Evolutionary conservation across 2,113 vertebrate genomes (phyloP).

Genomic region (Caloenas nicobarica): DNA sequence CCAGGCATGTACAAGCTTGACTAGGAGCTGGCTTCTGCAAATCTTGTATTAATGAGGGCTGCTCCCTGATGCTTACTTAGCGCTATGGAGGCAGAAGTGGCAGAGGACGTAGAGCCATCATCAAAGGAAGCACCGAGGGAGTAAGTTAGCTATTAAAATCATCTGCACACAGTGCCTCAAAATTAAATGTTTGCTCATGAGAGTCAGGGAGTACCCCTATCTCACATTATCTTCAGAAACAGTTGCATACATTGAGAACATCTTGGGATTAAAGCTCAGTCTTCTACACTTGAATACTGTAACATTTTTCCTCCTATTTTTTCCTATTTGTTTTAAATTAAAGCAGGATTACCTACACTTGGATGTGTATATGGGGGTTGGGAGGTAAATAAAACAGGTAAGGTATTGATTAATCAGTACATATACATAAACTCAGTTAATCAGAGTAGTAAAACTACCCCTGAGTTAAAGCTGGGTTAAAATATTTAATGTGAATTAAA

Average conservation of each 20-base stretch:
- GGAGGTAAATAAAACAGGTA: not conserved
- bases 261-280: not conserved
- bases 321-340: not conserved
- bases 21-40: not conserved
- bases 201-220: not conserved
- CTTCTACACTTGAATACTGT: not conserved
- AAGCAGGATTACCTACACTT: not conserved
- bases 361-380: not conserved
- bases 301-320: not conserved
- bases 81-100: not conserved
- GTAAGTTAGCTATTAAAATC: constrained; percentile 46
- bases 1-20: constrained; percentile 45
- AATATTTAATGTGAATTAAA: not conserved
- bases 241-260: not conserved
- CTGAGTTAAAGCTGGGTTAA: not conserved
- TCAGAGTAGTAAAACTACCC: not conserved
- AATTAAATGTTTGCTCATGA: constrained; percentile 40
- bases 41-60: constrained; percentile 38
- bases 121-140: constrained; percentile 40
- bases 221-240: constrained; percentile 14
- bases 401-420: not conserved
- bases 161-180: not conserved
- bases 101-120: constrained; percentile 2
- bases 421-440: not conserved
- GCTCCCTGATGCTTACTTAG: constrained; percentile 14